These are phyloP conservation scores for Drosophila auraria DNA, from an alignment of 1,140 invertebrate genomes.

Conservation along the genomic window DNA sequence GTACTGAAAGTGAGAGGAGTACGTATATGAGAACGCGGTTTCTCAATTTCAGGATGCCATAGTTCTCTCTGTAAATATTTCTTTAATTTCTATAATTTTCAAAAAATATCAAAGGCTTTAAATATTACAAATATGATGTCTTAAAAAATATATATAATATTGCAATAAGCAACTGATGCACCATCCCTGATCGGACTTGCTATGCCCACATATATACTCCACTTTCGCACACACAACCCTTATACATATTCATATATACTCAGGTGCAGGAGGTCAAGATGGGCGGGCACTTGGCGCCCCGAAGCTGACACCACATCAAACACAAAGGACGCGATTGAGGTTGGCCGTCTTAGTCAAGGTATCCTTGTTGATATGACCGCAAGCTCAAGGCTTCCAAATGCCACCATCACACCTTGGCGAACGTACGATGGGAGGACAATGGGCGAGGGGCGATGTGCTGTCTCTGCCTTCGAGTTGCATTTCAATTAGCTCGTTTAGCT, in stretches of 20 bases:
- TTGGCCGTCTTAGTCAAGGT: slow-evolving; percentile 35
- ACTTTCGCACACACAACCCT: neutral
- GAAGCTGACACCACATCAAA: slow-evolving; percentile 40
- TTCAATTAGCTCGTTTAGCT: slow-evolving; percentile 49
- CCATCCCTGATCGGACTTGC: neutral
- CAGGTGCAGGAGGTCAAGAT: neutral
- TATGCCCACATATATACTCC: neutral
- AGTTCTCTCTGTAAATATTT: no score
- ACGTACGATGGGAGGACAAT: neutral
- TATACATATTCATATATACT: neutral
- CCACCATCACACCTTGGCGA: slow-evolving; percentile 33
- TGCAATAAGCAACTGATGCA: no score
- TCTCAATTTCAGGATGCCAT: no score
- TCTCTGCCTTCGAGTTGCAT: slow-evolving; percentile 31
- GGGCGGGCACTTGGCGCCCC: slow-evolving; percentile 4
- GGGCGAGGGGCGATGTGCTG: neutral
- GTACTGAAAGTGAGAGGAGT: no score
- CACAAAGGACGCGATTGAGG: slow-evolving; percentile 53
- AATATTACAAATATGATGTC: no score
- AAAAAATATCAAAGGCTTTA: no score
- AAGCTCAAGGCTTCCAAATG: slow-evolving; percentile 48
- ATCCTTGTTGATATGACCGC: slow-evolving; percentile 53
- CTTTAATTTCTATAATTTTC: no score
- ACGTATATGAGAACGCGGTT: no score
- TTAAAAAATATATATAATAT: neutral